Conservation (phyloP, 2,888 invertebrate species). For the Anarsia innoxiella region DNA sequence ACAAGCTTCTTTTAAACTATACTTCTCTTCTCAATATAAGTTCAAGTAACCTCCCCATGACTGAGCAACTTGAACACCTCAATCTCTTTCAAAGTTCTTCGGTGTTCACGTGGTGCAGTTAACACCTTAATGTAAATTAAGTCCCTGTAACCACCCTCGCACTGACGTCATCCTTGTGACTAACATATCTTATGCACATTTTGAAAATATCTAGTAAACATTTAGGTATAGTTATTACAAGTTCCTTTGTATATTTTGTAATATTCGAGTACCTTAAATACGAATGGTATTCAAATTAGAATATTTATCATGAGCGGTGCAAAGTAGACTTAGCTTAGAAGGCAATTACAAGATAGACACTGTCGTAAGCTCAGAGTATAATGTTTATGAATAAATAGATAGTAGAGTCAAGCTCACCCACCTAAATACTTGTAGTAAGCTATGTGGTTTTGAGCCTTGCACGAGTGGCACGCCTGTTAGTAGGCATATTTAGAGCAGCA, state of each 20-base stretch:
- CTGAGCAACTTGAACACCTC: slow-evolving; percentile 46
- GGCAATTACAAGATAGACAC: slow-evolving; percentile 6
- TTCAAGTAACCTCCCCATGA: slow-evolving; percentile 49
- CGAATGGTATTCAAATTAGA: slow-evolving; percentile 10
- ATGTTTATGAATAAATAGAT: slow-evolving; percentile 1
- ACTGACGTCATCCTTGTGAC: slow-evolving; percentile 65
- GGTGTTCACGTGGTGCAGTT: slow-evolving; percentile 44
- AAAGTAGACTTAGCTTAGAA: neutral
- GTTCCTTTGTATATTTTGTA: neutral
- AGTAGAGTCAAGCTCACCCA: slow-evolving; percentile 30
- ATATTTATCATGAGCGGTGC: slow-evolving; percentile 2
- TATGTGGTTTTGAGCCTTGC: slow-evolving; percentile 51
- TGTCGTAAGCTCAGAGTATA: slow-evolving; percentile 3
- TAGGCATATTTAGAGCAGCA: slow-evolving; percentile 42
- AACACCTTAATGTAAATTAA: slow-evolving; percentile 34
- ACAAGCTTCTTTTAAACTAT: neutral
- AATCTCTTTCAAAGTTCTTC: slow-evolving; percentile 47
- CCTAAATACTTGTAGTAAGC: slow-evolving; percentile 34
- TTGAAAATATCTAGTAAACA: neutral
- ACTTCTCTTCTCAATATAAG: slow-evolving; percentile 28
- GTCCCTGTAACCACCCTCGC: slow-evolving; percentile 49
- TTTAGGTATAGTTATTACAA: neutral
- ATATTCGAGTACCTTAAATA: neutral
- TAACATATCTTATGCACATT: slow-evolving; percentile 63
- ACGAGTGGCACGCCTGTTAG: slow-evolving; percentile 34